Base-by-base conservation (phyloP, 2,113 vertebrate species). In the Pelodiscus sinensis region DNA sequence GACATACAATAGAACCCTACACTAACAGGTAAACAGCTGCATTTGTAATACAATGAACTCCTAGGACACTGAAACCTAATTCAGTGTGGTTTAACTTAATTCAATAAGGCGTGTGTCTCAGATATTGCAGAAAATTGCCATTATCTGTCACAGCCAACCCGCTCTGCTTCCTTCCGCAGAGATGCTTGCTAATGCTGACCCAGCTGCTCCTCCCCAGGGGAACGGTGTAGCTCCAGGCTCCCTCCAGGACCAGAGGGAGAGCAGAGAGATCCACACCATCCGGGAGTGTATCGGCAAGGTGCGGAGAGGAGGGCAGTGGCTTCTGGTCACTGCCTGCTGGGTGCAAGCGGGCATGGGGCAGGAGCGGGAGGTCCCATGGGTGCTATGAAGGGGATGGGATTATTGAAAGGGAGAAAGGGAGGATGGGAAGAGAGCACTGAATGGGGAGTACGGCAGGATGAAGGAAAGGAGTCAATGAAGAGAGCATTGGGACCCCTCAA, bases 251-350 rank as follows among this genome's bases (percentile, higher is more conserved):
- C 60, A 50, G 83, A 94, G 25, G 62, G 91, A 96, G 55, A 94
- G 92, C 0, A 82, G 83, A 85, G 93, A 4, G 92, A 97, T 98
- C 77, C 92, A 55, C 2, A 52, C 96, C 92, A 98, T 98, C 93
- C 97, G 25, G 54, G 97, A 98, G 77, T 96, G 77, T 1, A 96
- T 98, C 6, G 97, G 97, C 68, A 98, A 98, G 98, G 98, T 98
- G 89, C 62, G 85, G 92, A 85, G 35, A 56, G 38, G 27, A 87
- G 51, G 38, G 27, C 24, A 71, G 52, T 60, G 35, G 24, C 9
- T 50, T 31, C 38, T 50, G 38, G 73, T 25, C 38, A 27, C 38
- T 50, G 73, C 35, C n/a, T 19, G 27, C 51, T 55, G 27, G 21
- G 57, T 78, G 71, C 24, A 14, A 31, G 58, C 80, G 81, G 52